Evolutionary conservation across 1,140 invertebrate species (phyloP), one percentile per base, ranked within the genome.

Genomic region (Saccostrea glomerata): DNA sequence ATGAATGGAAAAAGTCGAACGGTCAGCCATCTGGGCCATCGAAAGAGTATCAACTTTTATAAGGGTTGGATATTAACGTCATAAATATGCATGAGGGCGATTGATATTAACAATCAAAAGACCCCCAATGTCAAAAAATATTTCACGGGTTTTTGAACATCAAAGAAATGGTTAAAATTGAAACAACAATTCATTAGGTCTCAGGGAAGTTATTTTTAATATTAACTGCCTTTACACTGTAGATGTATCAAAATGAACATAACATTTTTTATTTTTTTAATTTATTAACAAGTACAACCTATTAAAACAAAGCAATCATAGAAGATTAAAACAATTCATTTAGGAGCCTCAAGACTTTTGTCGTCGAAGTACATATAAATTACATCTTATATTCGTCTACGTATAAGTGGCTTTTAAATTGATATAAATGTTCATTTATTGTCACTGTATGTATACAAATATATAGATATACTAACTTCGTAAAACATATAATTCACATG

Each of bases 71-170:
- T 77, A 77, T 77, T 77, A 77, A 12, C 70, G 25, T 77, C 70
- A 77, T 77, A 77, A 77, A 77, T 77, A 77, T 77, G 70, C 70
- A 77, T 77, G 30, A 30, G 70, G 23, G 9, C 23, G 11, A 30
- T 6, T 77, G 70, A 77, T 13, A 77, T 30, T 15, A 77, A 30
- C 70, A 36, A 25, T 77, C 70, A 77, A 77, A 36, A 77, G 70
- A 11, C n/a, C 25, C 25, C 23, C 25, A 77, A 77, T 77, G 70
- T 77, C 70, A 36, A 77, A 77, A 77, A 66, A 36, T 15, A 77
- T 77, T 77, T 77, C 25, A 77, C 15, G 70, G 25, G 70, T 77
- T 77, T 12, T 36, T 77, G 70, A 77, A 77, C 70, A 77, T 36
- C 70, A 77, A 77, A 77, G 70, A 36, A 30, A 36, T 25, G 23